Conservation (phyloP, 2,113 vertebrate genomes). For the Siphamia tubifer region DNA sequence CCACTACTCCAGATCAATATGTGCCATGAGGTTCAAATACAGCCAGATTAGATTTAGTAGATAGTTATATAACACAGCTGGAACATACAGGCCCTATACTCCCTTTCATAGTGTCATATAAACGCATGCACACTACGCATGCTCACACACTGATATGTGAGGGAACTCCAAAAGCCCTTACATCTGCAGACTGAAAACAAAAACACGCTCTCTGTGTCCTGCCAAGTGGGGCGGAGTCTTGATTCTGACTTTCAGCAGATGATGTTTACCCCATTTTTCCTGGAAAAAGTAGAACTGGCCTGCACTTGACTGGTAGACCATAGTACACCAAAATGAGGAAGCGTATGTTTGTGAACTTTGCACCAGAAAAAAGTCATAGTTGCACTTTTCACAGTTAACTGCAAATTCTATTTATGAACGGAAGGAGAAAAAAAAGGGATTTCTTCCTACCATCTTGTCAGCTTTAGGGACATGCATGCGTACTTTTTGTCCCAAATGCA, state of each 20-base stretch:
- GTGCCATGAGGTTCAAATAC: constrained; percentile 49
- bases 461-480: background rate
- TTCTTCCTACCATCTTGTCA: background rate
- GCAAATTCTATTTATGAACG: background rate
- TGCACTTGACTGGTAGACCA: background rate
- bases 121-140: background rate
- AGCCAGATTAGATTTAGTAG: constrained; percentile 15
- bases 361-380: background rate
- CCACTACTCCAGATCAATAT: constrained; percentile 19
- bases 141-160: constrained; percentile 20
- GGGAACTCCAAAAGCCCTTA: constrained; percentile 45
- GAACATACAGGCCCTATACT: background rate
- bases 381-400: background rate
- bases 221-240: constrained; percentile 57
- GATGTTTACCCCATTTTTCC: constrained; percentile 57
- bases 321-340: background rate
- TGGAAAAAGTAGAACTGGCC: constrained; percentile 24
- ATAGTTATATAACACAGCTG: constrained; percentile 43
- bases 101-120: background rate
- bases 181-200: constrained; percentile 55
- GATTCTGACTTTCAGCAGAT: constrained; percentile 47
- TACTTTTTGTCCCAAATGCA: background rate
- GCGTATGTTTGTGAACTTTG: constrained; percentile 28
- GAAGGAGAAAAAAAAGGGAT: no score
- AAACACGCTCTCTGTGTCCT: constrained; percentile 26